Evolutionary conservation across 2,888 invertebrate genomes (phyloP).

Genomic region (Brachyopa scutellaris): DNA sequence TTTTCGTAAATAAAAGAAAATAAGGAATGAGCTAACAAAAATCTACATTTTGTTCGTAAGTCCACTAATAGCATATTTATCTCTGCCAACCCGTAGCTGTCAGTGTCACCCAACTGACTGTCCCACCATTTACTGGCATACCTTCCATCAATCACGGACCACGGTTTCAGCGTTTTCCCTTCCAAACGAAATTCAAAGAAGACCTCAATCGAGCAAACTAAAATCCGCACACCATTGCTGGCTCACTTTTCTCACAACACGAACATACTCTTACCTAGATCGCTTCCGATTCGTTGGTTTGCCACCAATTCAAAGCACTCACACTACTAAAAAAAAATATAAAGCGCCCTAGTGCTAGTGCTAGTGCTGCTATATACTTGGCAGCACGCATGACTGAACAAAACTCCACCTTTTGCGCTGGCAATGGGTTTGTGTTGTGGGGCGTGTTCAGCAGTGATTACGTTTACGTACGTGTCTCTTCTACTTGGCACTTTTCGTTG

Average conservation of each 20-base stretch:
- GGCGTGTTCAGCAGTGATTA: slow-evolving; percentile 49
- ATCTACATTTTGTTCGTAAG: no score
- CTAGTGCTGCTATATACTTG: slow-evolving; percentile 51
- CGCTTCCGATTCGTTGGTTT: slow-evolving; percentile 47
- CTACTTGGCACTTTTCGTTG: slow-evolving; percentile 33
- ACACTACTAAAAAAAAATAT: slow-evolving; percentile 8
- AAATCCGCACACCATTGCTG: slow-evolving; percentile 11
- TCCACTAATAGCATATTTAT: not conserved
- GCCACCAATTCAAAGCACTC: slow-evolving; percentile 13
- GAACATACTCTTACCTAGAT: not conserved
- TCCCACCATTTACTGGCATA: not conserved
- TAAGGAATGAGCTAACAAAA: no score
- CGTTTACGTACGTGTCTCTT: not conserved
- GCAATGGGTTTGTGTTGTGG: slow-evolving; percentile 21
- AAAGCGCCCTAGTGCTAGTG: slow-evolving; percentile 57
- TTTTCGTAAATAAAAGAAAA: no score
- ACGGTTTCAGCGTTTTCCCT: not conserved
- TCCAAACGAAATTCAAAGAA: not conserved
- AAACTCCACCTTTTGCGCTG: slow-evolving; percentile 48
- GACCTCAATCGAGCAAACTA: not conserved
- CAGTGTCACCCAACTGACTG: not conserved
- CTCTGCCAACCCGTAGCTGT: not conserved
- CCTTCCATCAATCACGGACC: not conserved
- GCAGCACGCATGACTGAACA: slow-evolving; percentile 59
- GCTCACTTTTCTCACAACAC: slow-evolving; percentile 38